Base-by-base conservation (phyloP, 2,797 vertebrate genomes). In the Gorsachius magnificus region DNA sequence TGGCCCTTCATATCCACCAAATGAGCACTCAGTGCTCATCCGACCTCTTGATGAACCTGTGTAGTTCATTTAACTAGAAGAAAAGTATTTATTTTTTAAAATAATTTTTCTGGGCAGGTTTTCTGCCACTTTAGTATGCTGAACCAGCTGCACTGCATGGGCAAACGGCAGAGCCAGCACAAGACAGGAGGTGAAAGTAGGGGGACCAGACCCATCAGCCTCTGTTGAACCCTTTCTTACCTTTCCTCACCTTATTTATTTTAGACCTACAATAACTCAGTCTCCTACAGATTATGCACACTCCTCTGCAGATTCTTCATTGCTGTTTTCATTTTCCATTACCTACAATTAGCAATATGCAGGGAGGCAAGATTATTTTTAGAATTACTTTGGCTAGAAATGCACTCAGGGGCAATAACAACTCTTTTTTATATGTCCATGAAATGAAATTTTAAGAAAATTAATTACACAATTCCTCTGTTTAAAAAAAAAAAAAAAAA, bases 61-160 rank as follows among this genome's bases (percentile, higher is more conserved):
- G 12, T 24, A 38, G 21, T 17, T 76, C 18, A 61, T 29, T 61
- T 36, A 81, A 90, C 8, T 25, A 54, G 17, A 64, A 87, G n/a
- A 69, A 80, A 80, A 60, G 4, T 0, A 9, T 36, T 41, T 24
- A 0, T 35, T 61, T 61, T 74, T 54, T 4, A 0, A 3, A 8
- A 17, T 48, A 0, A 5, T 54, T 74, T 60, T 51, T 24, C 58
- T 35, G 25, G n/a, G 21, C 16, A 53, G 36, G 9, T 77, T 80
- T 89, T 70, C 75, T 80, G 56, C 57, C 38, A 36, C 2, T 1
- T 63, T 6, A 56, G 17, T 20, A 21, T 0, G 1, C 36, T 45
- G 38, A 65, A 48, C 17, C 0, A 0, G 35, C 35, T 45, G 29
- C 31, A 66, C 35, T 63, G 46, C 65, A 38, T 0, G 5, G 33